Evolutionary conservation across 2,113 vertebrate species (phyloP).

Genomic region (Dicentrarchus labrax): DNA sequence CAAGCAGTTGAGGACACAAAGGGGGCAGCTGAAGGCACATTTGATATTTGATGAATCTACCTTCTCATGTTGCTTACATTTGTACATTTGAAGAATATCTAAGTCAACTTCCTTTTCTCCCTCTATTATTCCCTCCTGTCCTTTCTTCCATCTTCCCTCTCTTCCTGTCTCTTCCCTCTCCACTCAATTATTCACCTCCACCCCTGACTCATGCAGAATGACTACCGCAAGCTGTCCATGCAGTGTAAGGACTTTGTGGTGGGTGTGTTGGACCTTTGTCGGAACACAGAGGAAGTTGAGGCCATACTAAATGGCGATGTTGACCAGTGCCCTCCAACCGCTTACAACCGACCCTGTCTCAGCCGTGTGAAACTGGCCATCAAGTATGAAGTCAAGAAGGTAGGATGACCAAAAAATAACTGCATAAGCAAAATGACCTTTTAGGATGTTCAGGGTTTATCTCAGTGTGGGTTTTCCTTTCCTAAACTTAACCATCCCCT

Average conservation of each 20-base stretch:
- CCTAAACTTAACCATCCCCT: no score
- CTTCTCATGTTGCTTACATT: background rate
- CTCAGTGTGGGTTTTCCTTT: no score
- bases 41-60: background rate
- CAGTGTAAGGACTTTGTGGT: conserved; percentile 99
- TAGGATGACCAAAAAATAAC: conserved; percentile 67
- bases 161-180: background rate
- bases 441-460: no score
- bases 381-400: conserved; percentile 99
- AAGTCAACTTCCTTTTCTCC: background rate
- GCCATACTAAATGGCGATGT: conserved; percentile 97
- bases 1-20: background rate
- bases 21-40: background rate
- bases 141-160: background rate
- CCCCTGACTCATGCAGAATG: conserved; percentile 85
- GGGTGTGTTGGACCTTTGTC: conserved; percentile 96
- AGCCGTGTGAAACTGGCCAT: conserved; percentile 96
- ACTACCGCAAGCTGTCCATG: conserved; percentile 98
- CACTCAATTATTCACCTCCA: background rate
- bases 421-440: no score
- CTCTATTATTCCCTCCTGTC: background rate
- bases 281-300: conserved; percentile 97
- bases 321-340: conserved; percentile 88
- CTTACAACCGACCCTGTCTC: conserved; percentile 93
- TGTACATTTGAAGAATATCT: background rate